These are phyloP conservation scores for Elysia crispata DNA, from an alignment of 2,888 invertebrate genomes.

Conservation along the genomic window DNA sequence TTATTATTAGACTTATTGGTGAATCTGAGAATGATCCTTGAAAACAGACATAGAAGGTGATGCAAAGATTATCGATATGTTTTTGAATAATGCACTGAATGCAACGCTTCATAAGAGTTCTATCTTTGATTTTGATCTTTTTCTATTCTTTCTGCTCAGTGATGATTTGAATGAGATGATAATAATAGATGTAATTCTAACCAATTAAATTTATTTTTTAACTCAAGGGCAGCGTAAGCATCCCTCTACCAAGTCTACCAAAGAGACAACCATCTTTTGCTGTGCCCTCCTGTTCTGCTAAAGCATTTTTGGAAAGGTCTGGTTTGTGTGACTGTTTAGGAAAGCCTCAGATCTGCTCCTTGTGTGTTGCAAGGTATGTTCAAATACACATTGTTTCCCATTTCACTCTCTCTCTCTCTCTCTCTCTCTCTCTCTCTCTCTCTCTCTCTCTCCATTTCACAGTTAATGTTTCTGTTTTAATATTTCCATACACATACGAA, in stretches of 20 bases:
- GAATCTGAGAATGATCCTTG: too few relatives aligned
- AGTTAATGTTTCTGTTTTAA: too few relatives aligned
- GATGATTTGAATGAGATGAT: background rate
- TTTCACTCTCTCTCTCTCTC: too few relatives aligned
- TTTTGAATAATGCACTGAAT: too few relatives aligned
- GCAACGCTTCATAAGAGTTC: too few relatives aligned
- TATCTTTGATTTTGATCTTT: background rate
- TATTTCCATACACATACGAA: too few relatives aligned
- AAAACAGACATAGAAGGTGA: too few relatives aligned
- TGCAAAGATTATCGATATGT: too few relatives aligned
- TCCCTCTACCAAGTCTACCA: background rate
- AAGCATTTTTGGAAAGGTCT: background rate
- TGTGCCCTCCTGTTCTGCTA: background rate
- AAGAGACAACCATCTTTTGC: background rate
- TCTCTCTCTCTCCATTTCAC: too few relatives aligned
- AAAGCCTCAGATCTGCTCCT: constrained; percentile 83
- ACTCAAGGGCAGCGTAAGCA: background rate
- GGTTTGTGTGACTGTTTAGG: constrained; percentile 83
- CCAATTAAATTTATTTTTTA: background rate
- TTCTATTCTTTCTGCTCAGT: background rate
- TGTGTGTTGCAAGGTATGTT: constrained; percentile 82
- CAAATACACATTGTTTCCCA: background rate
- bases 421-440: too few relatives aligned
- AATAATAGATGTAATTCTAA: too few relatives aligned
- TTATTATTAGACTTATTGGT: too few relatives aligned